phyloP scores from a whole-genome alignment of 1,140 invertebrate species.

The Drosophila pruinosa region DNA sequence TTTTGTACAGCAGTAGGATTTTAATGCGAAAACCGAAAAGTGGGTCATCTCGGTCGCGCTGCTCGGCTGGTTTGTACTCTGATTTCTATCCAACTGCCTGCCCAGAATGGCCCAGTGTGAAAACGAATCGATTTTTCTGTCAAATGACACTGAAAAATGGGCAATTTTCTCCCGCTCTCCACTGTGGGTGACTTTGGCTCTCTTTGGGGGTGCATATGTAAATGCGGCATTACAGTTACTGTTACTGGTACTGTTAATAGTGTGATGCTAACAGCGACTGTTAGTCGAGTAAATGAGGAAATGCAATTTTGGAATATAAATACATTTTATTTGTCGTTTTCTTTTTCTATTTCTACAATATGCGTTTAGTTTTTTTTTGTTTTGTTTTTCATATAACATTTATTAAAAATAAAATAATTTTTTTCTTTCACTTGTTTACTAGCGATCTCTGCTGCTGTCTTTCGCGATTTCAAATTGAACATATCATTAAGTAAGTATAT shows the following conservation, averaged over 20 bases:
- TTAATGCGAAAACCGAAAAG: constrained; percentile 82
- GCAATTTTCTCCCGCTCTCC: constrained; percentile 59
- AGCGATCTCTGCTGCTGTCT: constrained; percentile 53
- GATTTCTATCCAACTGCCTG: constrained; percentile 71
- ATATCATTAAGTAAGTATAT: constrained; percentile 70
- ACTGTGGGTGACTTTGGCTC: neutral
- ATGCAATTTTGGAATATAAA: constrained; percentile 69
- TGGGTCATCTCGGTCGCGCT: constrained; percentile 82
- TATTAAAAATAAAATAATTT: constrained; percentile 79
- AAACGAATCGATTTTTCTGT: constrained; percentile 74
- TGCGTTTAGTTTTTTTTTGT: constrained; percentile 47
- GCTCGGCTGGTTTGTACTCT: constrained; percentile 76
- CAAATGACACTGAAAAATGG: constrained; percentile 74
- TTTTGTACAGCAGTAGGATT: constrained; percentile 65
- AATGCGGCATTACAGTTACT: constrained; percentile 24
- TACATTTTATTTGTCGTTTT: constrained; percentile 81
- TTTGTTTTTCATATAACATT: constrained; percentile 67
- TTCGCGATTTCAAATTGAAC: constrained; percentile 63
- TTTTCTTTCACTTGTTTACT: constrained; percentile 46
- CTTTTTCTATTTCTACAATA: constrained; percentile 69
- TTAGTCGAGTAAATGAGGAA: neutral
- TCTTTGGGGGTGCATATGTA: constrained; percentile 63
- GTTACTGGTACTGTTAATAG: constrained; percentile 19
- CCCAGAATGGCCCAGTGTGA: constrained; percentile 68
- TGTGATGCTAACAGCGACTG: constrained; percentile 5